Evolutionary conservation across 2,797 vertebrate genomes (phyloP).

Genomic region (Pseudochirops cupreus): DNA sequence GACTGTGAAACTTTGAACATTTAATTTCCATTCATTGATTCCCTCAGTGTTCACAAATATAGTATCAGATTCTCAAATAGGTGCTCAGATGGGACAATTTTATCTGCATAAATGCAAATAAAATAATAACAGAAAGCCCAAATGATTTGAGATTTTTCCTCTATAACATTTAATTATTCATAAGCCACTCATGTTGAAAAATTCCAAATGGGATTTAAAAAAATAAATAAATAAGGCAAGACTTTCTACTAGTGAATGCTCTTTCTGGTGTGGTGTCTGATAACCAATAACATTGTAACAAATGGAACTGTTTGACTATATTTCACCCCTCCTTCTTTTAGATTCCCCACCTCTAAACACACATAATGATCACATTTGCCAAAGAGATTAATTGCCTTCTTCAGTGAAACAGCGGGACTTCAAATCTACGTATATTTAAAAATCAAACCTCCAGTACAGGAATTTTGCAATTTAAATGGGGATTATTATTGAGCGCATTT

Average conservation of each 20-base stretch:
- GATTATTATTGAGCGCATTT: conserved; percentile 68
- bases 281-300: conserved; percentile 65
- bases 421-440: conserved; percentile 76
- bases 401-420: conserved; percentile 69
- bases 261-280: conserved; percentile 51
- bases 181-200: conserved; percentile 80
- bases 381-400: conserved; percentile 73
- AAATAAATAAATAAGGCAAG: conserved; percentile 72
- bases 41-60: conserved; percentile 94
- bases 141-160: conserved; percentile 83
- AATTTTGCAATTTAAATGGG: conserved; percentile 76
- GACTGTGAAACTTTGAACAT: conserved; percentile 92
- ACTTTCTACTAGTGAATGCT: conserved; percentile 57
- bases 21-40: conserved; percentile 99
- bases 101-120: conserved; percentile 88
- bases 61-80: conserved; percentile 92
- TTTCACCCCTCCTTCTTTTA: conserved; percentile 69
- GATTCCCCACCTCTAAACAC: conserved; percentile 72
- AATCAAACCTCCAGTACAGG: conserved; percentile 61
- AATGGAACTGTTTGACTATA: conserved; percentile 65
- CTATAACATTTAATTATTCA: conserved; percentile 85
- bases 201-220: conserved; percentile 75
- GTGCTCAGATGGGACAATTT: conserved; percentile 83
- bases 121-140: conserved; percentile 85
- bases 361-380: conserved; percentile 67